These are phyloP conservation scores for Acanthoscelides obtectus DNA, from an alignment of 2,888 invertebrate species.

Conservation along the genomic window DNA sequence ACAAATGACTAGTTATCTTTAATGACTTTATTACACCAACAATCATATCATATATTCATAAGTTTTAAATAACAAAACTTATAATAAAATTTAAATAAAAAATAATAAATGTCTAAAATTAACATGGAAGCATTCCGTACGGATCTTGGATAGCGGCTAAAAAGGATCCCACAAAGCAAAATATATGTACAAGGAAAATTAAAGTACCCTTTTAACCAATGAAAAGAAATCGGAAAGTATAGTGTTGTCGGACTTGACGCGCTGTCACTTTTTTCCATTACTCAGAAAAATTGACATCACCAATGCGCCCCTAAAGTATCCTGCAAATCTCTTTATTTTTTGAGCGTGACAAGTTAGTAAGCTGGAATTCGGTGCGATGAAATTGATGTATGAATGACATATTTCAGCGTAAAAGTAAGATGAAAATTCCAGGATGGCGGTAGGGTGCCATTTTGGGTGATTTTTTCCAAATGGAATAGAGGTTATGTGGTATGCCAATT, in stretches of 20 bases:
- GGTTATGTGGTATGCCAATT: too few species aligned
- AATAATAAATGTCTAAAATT: constrained; percentile 30
- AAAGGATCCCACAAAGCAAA: constrained; percentile 39
- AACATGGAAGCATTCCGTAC: constrained; percentile 43
- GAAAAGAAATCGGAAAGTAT: constrained; percentile 23
- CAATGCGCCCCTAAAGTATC: too few species aligned
- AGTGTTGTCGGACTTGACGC: constrained; percentile 4
- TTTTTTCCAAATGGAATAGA: too few species aligned
- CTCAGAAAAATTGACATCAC: not conserved
- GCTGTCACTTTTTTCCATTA: constrained; percentile 16
- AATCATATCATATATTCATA: constrained; percentile 50
- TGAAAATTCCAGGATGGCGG: too few species aligned
- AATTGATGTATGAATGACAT: too few species aligned
- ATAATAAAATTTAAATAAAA: constrained; percentile 46
- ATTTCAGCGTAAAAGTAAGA: too few species aligned
- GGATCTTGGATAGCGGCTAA: constrained; percentile 36
- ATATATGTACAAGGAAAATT: constrained; percentile 33
- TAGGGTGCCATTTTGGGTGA: too few species aligned
- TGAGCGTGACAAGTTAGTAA: too few species aligned
- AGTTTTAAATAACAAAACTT: constrained; percentile 49
- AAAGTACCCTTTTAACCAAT: constrained; percentile 38
- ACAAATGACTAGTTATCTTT: constrained; percentile 5
- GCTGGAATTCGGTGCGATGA: too few species aligned
- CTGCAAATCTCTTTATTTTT: too few species aligned
- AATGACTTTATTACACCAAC: constrained; percentile 49